Conservation (phyloP, 2,888 invertebrate genomes). For the Ophioninae sp. region DNA sequence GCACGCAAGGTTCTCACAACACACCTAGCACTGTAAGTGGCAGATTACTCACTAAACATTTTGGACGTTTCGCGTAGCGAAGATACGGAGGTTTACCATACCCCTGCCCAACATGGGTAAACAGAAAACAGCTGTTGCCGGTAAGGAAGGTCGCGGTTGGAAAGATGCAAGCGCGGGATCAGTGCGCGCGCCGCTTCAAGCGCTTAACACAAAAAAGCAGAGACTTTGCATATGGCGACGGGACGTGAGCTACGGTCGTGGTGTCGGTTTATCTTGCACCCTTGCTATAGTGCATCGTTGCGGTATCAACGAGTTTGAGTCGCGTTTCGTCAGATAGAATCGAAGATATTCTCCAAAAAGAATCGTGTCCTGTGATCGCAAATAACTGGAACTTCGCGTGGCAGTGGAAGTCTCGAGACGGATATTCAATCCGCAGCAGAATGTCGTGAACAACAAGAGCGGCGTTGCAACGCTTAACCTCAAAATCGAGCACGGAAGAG, state of each 20-base stretch:
- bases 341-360: neutral
- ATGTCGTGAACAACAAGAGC: conserved; percentile 49
- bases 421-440: conserved; percentile 22
- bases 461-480: conserved; percentile 58
- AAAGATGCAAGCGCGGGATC: conserved; percentile 5
- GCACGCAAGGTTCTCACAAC: too few relatives aligned
- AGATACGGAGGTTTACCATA: too few relatives aligned
- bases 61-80: too few relatives aligned
- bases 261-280: conserved; percentile 22
- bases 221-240: conserved; percentile 54
- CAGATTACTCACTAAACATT: too few relatives aligned
- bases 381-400: conserved; percentile 6
- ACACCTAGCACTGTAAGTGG: too few relatives aligned
- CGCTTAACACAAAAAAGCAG: conserved; percentile 52
- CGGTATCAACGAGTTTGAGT: conserved; percentile 4
- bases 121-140: conserved; percentile 57
- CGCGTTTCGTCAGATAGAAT: neutral
- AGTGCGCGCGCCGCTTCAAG: conserved; percentile 20
- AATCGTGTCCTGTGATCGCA: conserved; percentile 6
- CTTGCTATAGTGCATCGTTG: neutral
- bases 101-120: conserved; percentile 3
- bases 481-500: conserved; percentile 18
- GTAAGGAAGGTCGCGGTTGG: conserved; percentile 12
- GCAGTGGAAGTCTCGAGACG: conserved; percentile 38
- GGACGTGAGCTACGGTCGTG: conserved; percentile 32